phyloP scores from a whole-genome alignment of 2,888 invertebrate species.

The Agrotis ipsilon region DNA sequence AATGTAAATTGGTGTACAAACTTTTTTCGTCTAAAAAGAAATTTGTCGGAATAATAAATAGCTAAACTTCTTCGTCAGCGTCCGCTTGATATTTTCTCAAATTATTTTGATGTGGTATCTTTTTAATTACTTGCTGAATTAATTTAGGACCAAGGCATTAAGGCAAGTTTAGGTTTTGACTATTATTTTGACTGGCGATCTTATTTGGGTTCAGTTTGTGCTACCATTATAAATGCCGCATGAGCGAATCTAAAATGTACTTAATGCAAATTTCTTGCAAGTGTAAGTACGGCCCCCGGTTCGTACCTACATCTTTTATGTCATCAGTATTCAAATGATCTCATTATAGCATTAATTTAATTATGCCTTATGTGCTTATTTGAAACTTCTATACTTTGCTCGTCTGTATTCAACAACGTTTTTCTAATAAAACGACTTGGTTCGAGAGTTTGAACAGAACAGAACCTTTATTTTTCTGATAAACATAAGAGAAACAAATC shows the following conservation, averaged over 20 bases:
- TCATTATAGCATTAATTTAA: not conserved
- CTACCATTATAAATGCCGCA: not conserved
- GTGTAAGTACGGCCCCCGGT: not conserved
- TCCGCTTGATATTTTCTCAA: slow-evolving; percentile 2
- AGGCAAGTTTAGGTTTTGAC: not conserved
- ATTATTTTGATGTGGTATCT: slow-evolving; percentile 12
- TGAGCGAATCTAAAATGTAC: not conserved
- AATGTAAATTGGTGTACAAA: slow-evolving; percentile 43
- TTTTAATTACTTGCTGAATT: slow-evolving; percentile 25
- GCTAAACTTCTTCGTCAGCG: slow-evolving; percentile 26
- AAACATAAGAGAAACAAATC: no score
- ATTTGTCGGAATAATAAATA: slow-evolving; percentile 35
- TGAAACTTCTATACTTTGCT: no score
- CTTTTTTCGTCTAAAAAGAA: slow-evolving; percentile 37
- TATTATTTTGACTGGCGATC: no score
- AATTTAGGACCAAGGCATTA: not conserved
- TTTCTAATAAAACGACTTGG: no score
- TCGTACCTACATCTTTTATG: not conserved
- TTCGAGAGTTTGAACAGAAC: no score
- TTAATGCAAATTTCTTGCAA: not conserved
- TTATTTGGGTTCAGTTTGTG: not conserved
- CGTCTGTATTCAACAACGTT: no score
- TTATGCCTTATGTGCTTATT: not conserved
- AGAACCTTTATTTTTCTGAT: no score
- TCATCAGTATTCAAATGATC: slow-evolving; percentile 3